Conservation (phyloP, 2,113 vertebrate genomes). For the Phaethornis superciliosus region DNA sequence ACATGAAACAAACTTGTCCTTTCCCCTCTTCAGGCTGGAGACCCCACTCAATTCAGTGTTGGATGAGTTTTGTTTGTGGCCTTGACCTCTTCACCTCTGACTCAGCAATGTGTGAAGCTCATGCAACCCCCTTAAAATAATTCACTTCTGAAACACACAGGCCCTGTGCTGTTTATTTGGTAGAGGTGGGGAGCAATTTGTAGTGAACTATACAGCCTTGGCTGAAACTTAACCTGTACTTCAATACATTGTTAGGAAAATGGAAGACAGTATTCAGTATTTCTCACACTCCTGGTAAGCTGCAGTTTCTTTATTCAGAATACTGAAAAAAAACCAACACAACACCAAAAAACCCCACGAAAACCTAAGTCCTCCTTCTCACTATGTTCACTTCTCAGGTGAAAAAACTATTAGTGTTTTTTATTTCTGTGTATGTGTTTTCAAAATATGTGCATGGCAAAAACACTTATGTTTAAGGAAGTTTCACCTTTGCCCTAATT, state of each 20-base stretch:
- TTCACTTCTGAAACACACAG: background rate
- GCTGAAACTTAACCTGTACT: background rate
- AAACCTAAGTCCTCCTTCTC: background rate
- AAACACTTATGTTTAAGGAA: conserved; percentile 7
- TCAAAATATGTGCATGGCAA: background rate
- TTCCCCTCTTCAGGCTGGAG: background rate
- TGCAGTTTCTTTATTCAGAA: background rate
- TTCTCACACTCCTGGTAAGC: background rate
- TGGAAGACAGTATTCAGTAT: background rate
- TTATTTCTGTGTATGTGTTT: background rate
- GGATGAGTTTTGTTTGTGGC: background rate
- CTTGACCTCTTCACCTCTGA: background rate
- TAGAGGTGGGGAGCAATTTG: background rate
- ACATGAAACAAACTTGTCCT: background rate
- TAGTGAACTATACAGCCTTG: background rate
- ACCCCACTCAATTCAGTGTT: background rate
- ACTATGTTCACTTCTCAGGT: background rate
- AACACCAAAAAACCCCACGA: background rate
- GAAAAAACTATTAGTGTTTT: background rate
- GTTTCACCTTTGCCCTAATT: conserved; percentile 23
- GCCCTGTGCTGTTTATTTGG: background rate
- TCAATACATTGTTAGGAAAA: no score
- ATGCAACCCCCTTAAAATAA: background rate
- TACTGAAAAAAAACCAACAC: background rate
- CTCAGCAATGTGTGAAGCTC: background rate